Conservation (phyloP, 2,113 vertebrate species). For the Pollimyrus isidori region DNA sequence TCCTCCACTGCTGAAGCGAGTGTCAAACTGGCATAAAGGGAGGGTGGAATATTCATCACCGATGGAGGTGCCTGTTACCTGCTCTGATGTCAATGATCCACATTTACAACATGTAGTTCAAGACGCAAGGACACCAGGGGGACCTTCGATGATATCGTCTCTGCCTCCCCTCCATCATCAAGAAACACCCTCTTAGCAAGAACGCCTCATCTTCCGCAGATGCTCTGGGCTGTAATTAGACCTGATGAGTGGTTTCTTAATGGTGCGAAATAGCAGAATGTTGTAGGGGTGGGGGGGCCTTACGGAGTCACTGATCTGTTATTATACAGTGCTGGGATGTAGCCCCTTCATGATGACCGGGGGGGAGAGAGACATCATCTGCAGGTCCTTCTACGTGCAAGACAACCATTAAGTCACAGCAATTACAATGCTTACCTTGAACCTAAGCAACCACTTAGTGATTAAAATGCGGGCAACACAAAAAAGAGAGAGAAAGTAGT, state of each 20-base stretch:
- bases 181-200: neutral
- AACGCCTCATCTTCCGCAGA: neutral
- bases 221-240: neutral
- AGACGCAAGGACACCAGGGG: neutral
- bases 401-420: conserved; percentile 53
- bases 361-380: neutral
- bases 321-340: neutral
- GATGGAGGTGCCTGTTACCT: neutral
- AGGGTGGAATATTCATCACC: neutral
- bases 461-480: conserved; percentile 80
- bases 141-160: neutral
- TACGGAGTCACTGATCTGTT: neutral
- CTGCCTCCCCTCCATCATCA: neutral
- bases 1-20: neutral
- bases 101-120: neutral
- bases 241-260: neutral
- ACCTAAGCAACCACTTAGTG: conserved; percentile 99
- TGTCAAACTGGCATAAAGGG: neutral
- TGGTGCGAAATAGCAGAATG: neutral
- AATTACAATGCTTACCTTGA: conserved; percentile 89
- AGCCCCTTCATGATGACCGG: neutral
- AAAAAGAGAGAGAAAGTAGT: conserved; percentile 71
- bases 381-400: conserved; percentile 62
- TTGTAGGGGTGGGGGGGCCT: neutral
- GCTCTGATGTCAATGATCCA: neutral